Base-by-base conservation (phyloP, 2,888 invertebrate species). In the Linnaemya tessellans region DNA sequence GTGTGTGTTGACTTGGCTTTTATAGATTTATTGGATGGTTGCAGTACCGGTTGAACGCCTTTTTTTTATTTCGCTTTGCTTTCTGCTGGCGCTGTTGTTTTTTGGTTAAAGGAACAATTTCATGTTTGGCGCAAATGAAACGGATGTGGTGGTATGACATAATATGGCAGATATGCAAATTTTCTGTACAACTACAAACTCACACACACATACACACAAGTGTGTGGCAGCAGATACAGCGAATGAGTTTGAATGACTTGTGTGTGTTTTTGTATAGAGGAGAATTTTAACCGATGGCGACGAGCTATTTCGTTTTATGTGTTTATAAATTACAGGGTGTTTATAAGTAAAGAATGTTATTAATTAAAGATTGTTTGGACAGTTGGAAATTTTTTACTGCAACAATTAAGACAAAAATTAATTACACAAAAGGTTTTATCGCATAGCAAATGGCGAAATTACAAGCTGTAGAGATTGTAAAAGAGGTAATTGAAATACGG, bases 101-200 rank as follows among this genome's bases (percentile, higher is more conserved):
- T 30, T 79, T 71, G 74, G 77, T 83, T 80, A 74, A 84, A 77
- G 75, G 75, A 80, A 77, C 78, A 79, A 80, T 89, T 89, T 87
- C 88, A 88, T 90, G 90, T 88, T 88, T 88, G 86, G 86, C 78
- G 80, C 88, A 90, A 89, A 90, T 89, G 89, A 90, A 89, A 88
- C 86, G 88, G 87, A 88, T 87, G 88, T 87, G 83, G 87, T 84
- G 87, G 85, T 87, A 87, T 88, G 88, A 88, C 88, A 88, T 88
- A 88, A 87, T 86, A 86, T 83, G 80, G 84, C 85, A 81, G 84
- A 87, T 86, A 87, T 87, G 87, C 88, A 87, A 84, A 87, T 87
- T 86, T 84, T 73, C 65, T 54, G 18, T 73, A 15, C 49, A 46
- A 25, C 49, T 41, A 41, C 9, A 67, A 30, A 49, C 41, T 30